Conservation (phyloP, 2,888 invertebrate genomes). For the Caenorhabditis sinica region DNA sequence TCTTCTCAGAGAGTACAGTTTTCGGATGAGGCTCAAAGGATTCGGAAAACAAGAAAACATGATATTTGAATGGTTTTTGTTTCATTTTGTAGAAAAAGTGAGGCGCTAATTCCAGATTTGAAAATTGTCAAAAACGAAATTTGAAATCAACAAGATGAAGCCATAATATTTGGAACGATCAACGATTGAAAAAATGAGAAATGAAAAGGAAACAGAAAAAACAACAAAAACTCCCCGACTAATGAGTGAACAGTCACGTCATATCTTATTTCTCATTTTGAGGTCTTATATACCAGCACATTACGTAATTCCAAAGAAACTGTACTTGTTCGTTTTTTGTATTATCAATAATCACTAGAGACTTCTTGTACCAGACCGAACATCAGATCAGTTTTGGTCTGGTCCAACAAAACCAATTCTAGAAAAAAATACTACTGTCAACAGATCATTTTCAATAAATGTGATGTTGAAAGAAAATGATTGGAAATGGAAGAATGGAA, state of each 20-base stretch:
- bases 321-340: constrained; percentile 13
- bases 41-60: neutral
- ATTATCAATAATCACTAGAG: neutral
- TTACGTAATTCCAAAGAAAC: neutral
- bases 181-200: constrained; percentile 10
- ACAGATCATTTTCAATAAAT: neutral
- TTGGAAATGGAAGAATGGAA: neutral
- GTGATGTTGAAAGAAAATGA: neutral
- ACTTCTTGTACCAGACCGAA: constrained; percentile 3
- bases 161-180: constrained; percentile 36
- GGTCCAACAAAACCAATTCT: neutral
- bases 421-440: neutral
- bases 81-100: neutral
- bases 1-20: neutral
- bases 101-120: neutral
- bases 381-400: constrained; percentile 3
- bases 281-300: neutral
- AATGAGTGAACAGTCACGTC: constrained; percentile 9
- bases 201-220: neutral
- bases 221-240: neutral
- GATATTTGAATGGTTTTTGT: neutral
- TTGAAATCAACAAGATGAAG: constrained; percentile 15
- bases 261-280: neutral
- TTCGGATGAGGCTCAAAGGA: neutral
- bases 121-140: neutral